Conservation (phyloP, 2,797 vertebrate genomes). For the Ara ararauna region DNA sequence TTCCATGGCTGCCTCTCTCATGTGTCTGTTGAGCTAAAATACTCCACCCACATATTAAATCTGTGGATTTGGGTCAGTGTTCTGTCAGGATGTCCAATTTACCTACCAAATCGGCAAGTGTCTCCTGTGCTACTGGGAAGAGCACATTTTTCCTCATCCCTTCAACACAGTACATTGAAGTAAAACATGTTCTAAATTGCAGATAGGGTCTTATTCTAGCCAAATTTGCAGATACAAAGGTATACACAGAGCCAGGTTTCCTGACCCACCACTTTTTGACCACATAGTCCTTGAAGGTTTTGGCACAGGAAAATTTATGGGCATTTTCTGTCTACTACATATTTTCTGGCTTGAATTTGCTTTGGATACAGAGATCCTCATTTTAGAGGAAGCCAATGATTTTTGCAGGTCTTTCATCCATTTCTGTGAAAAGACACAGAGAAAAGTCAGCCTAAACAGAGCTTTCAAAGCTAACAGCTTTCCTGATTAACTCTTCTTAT, state of each 20-base stretch:
- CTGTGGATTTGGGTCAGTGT: neutral
- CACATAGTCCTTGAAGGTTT: neutral
- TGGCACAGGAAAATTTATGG: neutral
- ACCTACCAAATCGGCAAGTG: neutral
- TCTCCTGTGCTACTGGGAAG: neutral
- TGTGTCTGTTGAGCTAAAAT: neutral
- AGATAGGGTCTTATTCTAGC: too few species aligned
- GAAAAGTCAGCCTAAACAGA: conserved; percentile 3
- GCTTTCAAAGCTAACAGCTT: conserved; percentile 21
- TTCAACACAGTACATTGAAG: neutral
- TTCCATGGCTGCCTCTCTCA: neutral
- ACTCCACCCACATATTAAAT: neutral
- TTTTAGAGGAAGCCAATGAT: neutral
- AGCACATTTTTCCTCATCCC: neutral
- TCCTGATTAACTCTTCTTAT: conserved; percentile 24
- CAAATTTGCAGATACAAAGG: neutral
- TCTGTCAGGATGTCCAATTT: neutral
- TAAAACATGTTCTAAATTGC: neutral
- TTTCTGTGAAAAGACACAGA: neutral
- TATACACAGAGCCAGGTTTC: neutral
- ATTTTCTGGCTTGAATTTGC: neutral
- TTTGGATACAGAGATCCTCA: neutral
- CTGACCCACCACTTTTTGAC: neutral
- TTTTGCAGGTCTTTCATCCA: neutral
- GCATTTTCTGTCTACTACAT: neutral